A percentile compares a stretch with the other conserved stretches of the same genome.
Evolutionary conservation across 53 echinoderm and acorn worm genomes (phyloP).

Genomic region (Hippasteria phrygiana): DNA sequence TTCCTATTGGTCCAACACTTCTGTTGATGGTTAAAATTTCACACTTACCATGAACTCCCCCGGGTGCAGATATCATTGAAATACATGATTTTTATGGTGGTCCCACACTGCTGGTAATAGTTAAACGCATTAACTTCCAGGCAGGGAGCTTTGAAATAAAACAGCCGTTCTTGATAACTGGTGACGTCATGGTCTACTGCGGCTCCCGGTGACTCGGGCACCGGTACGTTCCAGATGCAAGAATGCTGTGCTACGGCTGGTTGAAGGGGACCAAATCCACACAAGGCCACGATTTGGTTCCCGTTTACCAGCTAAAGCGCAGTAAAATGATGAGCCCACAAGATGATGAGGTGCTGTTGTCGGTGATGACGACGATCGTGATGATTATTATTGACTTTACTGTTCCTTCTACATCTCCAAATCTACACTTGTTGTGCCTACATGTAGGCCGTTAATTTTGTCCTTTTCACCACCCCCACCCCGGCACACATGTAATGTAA

Average conservation of each 20-base stretch:
- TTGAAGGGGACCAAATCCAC: constrained; percentile 99
- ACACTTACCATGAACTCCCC: no score
- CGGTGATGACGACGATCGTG: neutral
- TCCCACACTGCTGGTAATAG: no score
- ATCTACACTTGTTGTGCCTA: neutral
- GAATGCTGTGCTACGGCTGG: constrained; percentile 99
- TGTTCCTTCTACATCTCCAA: neutral
- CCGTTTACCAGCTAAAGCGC: constrained; percentile 99
- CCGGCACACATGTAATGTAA: neutral
- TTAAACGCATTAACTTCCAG: no score
- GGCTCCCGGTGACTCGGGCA: neutral
- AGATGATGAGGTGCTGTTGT: neutral
- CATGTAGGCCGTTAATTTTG: neutral
- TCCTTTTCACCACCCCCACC: no score
- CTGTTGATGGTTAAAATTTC: no score
- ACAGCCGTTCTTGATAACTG: no score
- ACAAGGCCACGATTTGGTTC: constrained; percentile 99
- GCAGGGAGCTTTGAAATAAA: no score
- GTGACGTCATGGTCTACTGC: no score
- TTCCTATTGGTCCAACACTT: no score
- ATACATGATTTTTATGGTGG: no score
- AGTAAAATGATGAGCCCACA: constrained; percentile 58
- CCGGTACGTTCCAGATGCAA: constrained; percentile 23
- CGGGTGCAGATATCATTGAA: no score
- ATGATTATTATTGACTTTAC: neutral